phyloP scores from a whole-genome alignment of 2,113 vertebrate species.

The Oreocharis arfaki region DNA sequence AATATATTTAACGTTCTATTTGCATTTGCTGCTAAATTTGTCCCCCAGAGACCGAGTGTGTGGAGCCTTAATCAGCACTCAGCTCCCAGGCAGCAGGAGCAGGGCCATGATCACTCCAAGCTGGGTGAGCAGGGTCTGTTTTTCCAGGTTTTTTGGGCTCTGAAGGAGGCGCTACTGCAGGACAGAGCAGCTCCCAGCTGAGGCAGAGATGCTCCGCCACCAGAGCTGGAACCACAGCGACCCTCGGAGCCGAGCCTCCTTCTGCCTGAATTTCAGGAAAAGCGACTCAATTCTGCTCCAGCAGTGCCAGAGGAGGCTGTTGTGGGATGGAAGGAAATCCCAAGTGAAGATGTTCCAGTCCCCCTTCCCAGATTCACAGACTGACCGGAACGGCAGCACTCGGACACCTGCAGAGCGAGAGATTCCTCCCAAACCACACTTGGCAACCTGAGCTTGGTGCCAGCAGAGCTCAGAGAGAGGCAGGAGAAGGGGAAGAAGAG shows the following conservation, averaged over 20 bases:
- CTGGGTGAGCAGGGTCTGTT: neutral
- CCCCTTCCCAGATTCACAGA: neutral
- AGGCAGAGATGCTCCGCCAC: neutral
- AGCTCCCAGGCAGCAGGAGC: neutral
- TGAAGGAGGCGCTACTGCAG: neutral
- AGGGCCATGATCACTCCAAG: neutral
- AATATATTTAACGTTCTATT: constrained; percentile 27
- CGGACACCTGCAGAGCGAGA: rapidly evolving
- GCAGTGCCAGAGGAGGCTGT: neutral
- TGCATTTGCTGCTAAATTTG: constrained; percentile 27
- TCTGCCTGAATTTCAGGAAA: neutral
- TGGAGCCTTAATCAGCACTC: neutral
- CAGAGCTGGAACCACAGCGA: neutral
- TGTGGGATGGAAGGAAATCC: neutral
- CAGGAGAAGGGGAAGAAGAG: neutral
- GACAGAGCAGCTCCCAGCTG: neutral
- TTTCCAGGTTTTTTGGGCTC: neutral
- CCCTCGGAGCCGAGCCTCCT: neutral
- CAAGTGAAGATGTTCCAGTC: neutral
- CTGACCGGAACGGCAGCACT: neutral
- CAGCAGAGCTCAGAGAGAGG: neutral
- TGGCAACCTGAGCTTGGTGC: neutral
- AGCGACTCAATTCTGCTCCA: neutral
- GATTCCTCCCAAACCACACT: neutral
- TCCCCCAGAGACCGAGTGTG: neutral